Percentiles rank a stretch among this genome's conserved stretches.
phyloP scores from a whole-genome alignment of 2,888 invertebrate species.

The Synergus itoensis region DNA sequence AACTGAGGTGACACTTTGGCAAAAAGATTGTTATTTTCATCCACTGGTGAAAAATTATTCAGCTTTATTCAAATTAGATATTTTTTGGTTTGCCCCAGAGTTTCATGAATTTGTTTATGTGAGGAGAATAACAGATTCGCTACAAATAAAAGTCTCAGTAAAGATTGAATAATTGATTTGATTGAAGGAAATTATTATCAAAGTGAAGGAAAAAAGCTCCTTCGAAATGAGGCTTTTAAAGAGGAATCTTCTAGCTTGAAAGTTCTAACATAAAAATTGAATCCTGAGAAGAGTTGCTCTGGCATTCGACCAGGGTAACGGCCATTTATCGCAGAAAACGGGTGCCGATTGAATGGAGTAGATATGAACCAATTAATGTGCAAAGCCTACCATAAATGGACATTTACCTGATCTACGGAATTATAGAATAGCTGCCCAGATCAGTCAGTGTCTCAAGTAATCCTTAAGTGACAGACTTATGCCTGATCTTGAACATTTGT shows the following conservation, averaged over 20 bases:
- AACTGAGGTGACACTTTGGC: background rate
- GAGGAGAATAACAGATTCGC: background rate
- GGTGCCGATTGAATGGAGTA: constrained; percentile 39
- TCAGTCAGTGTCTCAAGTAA: constrained; percentile 25
- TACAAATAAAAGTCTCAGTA: too few relatives aligned
- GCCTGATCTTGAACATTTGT: constrained; percentile 31
- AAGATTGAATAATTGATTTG: too few relatives aligned
- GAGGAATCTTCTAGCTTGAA: background rate
- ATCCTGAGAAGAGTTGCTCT: constrained; percentile 23
- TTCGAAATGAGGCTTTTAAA: background rate
- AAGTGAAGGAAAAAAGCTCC: too few relatives aligned
- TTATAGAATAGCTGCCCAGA: constrained; percentile 35
- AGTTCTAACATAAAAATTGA: background rate
- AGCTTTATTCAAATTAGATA: background rate
- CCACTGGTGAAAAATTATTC: background rate
- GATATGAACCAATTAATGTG: constrained; percentile 42
- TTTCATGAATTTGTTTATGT: background rate
- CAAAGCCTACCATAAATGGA: constrained; percentile 34
- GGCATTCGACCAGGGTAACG: constrained; percentile 37
- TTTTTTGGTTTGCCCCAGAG: background rate
- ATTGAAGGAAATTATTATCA: too few relatives aligned
- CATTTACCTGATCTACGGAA: constrained; percentile 35
- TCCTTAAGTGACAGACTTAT: constrained; percentile 36
- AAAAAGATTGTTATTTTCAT: background rate
- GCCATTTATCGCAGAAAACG: constrained; percentile 26